Evolutionary conservation across 2,888 invertebrate species (phyloP), one percentile per base, ranked within the genome.

Genomic region (Phortica magna): DNA sequence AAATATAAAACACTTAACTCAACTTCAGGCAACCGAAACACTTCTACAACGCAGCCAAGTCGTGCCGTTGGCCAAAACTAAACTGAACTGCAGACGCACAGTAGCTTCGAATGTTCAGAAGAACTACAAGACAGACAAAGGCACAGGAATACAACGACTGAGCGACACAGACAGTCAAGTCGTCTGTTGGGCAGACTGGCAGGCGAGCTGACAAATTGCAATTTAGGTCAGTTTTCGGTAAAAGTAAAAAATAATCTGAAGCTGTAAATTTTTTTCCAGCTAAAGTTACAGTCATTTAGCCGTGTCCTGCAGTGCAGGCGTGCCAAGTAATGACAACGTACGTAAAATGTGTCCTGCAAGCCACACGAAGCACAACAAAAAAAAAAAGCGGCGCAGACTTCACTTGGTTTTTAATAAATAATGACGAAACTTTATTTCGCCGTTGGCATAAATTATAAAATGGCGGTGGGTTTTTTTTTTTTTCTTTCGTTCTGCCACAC

Each of bases 391-490:
- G 31, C 31, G 39, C n/a, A 59, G 59, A 75, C 74, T 78, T 75
- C 72, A 74, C 65, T 74, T 39, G n/a, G 81, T 74, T 80, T 83
- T 86, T 88, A 86, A 86, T 88, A 86, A 86, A 86, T 89, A 86
- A 89, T 88, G 79, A 83, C 77, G 80, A 41, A 89, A 86, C 89
- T 86, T 89, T 86, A 86, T 88, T 84, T 86, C 89, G 88, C 86
- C 87, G 88, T 86, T 89, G 89, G 89, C 88, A 89, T 86, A 86
- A 89, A 86, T 89, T 89, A 89, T 86, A 82, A 88, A 83, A 79
- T 86, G 88, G 84, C 81, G 83, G 84, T 43, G 80, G 84, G 68
- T 57, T 80, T 87, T 84, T 78, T 83, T 78, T 83, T 80, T 76
- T 79, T 22, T 59, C 19, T 9, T 19, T 59, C 22, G 17, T 3